phyloP scores from a whole-genome alignment of 53 echinoderm and acorn worm genomes.

The Henricia sp. region DNA sequence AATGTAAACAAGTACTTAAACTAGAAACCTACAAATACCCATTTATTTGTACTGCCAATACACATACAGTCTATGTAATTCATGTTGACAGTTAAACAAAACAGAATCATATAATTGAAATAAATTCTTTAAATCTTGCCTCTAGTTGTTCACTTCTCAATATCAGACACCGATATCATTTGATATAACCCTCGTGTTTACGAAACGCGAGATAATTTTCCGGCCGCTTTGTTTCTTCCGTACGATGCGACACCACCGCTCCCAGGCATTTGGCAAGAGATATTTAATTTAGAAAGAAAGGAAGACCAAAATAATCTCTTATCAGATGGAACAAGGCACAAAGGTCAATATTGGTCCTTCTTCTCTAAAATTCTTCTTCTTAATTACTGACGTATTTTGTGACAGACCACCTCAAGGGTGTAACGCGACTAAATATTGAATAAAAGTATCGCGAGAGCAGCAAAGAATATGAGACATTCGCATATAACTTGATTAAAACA shows the following conservation, averaged over 20 bases:
- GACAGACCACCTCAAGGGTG: background rate
- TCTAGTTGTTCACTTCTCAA: background rate
- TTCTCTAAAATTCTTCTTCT: background rate
- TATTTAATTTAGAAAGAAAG: constrained; percentile 3
- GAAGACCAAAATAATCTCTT: background rate
- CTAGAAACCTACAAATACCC: too few species aligned
- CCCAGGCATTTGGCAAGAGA: constrained; percentile 1
- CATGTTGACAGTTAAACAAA: too few species aligned
- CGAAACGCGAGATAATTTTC: background rate
- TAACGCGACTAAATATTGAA: background rate
- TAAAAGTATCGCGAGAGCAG: background rate
- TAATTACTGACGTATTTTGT: too few species aligned
- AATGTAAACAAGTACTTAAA: too few species aligned
- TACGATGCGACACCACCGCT: background rate
- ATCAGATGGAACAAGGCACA: background rate
- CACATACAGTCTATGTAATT: too few species aligned
- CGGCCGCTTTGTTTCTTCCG: background rate
- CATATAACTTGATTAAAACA: background rate
- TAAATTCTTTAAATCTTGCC: background rate
- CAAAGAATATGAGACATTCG: background rate
- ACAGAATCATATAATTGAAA: too few species aligned
- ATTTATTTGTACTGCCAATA: too few species aligned
- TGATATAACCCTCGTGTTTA: background rate
- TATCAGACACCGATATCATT: background rate
- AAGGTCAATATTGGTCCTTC: background rate